A percentile compares a stretch with the other conserved stretches of the same genome.
phyloP scores from a whole-genome alignment of 2,888 invertebrate species.

The Spodoptera picta region DNA sequence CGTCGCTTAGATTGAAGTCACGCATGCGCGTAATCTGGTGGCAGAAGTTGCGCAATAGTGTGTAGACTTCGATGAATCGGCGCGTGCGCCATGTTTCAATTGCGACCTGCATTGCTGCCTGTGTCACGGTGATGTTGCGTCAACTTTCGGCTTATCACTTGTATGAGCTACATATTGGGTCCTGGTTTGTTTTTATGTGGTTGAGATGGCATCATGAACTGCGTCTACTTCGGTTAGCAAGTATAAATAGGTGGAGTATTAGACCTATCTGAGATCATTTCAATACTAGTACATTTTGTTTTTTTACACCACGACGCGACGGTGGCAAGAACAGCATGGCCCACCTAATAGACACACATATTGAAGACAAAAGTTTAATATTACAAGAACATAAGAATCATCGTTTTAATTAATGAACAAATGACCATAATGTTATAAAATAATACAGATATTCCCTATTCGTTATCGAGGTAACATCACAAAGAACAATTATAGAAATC shows the following conservation, averaged over 20 bases:
- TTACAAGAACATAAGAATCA: too few species aligned
- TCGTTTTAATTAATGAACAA: too few species aligned
- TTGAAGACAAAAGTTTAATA: too few species aligned
- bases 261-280: too few species aligned
- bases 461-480: background rate
- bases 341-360: too few species aligned
- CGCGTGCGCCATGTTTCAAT: slow-evolving; percentile 73
- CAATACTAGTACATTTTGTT: too few species aligned
- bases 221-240: too few species aligned
- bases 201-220: too few species aligned
- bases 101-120: slow-evolving; percentile 76
- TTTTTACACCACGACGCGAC: too few species aligned
- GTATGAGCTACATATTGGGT: slow-evolving; percentile 16
- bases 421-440: too few species aligned
- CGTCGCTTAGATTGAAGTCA: slow-evolving; percentile 55
- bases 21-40: slow-evolving; percentile 68
- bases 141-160: slow-evolving; percentile 56
- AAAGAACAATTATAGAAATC: slow-evolving; percentile 1
- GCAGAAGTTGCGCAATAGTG: slow-evolving; percentile 68
- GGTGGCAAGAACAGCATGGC: too few species aligned
- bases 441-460: background rate
- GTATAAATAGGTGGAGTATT: too few species aligned
- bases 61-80: slow-evolving; percentile 64
- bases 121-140: slow-evolving; percentile 70
- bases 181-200: background rate